Evolutionary conservation across 2,797 vertebrate species (phyloP).

Genomic region (Sebastiscus albofasciatus): DNA sequence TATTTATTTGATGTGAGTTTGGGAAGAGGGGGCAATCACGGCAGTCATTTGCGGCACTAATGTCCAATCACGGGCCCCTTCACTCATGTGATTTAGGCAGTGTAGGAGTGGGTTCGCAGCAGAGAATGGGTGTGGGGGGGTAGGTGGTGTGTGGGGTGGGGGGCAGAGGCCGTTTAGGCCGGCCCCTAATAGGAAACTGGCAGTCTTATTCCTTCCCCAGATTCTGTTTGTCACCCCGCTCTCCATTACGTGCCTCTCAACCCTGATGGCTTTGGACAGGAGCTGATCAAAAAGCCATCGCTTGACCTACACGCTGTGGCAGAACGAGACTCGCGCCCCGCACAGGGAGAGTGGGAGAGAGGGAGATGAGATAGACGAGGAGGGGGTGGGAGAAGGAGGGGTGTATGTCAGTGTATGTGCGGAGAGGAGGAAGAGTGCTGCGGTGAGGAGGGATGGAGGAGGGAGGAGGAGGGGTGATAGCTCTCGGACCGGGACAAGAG

Average conservation of each 20-base stretch:
- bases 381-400: conserved; percentile 38
- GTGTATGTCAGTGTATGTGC: conserved; percentile 57
- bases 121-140: conserved; percentile 74
- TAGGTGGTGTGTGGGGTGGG: conserved; percentile 61
- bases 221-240: conserved; percentile 99
- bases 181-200: conserved; percentile 99
- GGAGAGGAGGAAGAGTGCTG: conserved; percentile 52
- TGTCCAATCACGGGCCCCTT: conserved; percentile 99
- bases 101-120: conserved; percentile 78
- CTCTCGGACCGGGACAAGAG: conserved; percentile 86
- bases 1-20: conserved; percentile 87
- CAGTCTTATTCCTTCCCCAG: conserved; percentile 99
- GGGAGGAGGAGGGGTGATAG: conserved; percentile 83
- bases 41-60: conserved; percentile 99
- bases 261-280: conserved; percentile 99
- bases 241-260: conserved; percentile 99
- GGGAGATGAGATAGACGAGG: conserved; percentile 62
- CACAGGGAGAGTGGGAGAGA: conserved; percentile 44
- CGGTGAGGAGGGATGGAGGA: conserved; percentile 7
- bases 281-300: conserved; percentile 99
- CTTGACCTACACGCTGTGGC: conserved; percentile 98
- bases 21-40: conserved; percentile 92
- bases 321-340: conserved; percentile 76
- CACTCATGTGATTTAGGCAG: conserved; percentile 99
- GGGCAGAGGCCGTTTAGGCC: conserved; percentile 91